These are phyloP conservation scores for Coranthus polyacanthus DNA, from an alignment of 2,797 vertebrate genomes.

Conservation along the genomic window DNA sequence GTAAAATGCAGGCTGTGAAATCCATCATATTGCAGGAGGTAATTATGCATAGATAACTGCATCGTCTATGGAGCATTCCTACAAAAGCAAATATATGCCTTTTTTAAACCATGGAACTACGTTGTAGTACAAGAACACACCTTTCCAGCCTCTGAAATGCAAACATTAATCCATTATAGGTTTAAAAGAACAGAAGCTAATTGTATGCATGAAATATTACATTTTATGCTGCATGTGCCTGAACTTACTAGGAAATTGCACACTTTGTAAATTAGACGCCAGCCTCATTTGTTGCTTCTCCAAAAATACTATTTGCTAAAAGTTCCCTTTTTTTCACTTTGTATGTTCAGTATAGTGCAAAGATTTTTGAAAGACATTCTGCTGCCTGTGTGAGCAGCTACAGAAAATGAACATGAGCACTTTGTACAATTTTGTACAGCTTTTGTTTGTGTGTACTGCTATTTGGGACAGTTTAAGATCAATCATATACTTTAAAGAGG, in stretches of 20 bases:
- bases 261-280: background rate
- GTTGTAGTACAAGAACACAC: constrained; percentile 15
- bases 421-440: too few species aligned
- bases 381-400: background rate
- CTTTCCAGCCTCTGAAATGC: constrained; percentile 8
- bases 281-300: background rate
- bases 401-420: background rate
- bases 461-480: background rate
- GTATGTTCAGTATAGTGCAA: background rate
- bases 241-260: background rate
- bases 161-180: constrained; percentile 19
- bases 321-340: background rate
- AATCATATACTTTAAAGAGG: background rate
- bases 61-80: constrained; percentile 59
- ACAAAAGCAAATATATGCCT: constrained; percentile 66
- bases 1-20: constrained; percentile 76
- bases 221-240: background rate
- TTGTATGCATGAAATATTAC: constrained; percentile 5
- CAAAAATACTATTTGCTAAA: background rate
- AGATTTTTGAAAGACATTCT: background rate
- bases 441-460: background rate
- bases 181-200: constrained; percentile 7
- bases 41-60: constrained; percentile 83
- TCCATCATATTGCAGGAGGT: constrained; percentile 79
- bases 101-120: constrained; percentile 50